phyloP scores from a whole-genome alignment of 2,888 invertebrate genomes.

The Biston stratarius region DNA sequence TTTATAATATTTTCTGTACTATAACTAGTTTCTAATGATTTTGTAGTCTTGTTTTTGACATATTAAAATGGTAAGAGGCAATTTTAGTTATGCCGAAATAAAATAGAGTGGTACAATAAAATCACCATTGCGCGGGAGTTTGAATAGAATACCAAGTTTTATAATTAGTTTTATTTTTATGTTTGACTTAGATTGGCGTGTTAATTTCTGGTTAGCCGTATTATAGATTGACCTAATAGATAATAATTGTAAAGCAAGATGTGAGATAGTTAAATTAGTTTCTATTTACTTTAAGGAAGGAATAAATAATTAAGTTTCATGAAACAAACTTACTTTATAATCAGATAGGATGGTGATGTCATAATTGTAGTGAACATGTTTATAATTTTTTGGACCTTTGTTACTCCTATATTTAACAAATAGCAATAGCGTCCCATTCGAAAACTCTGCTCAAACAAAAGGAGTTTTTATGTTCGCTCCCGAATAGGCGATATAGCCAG shows the following conservation, averaged over 20 bases:
- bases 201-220: slow-evolving; percentile 13
- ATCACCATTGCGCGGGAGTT: not conserved
- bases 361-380: no score
- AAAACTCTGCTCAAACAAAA: slow-evolving; percentile 23
- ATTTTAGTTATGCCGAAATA: no score
- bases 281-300: slow-evolving; percentile 32
- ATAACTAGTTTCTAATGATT: no score
- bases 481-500: slow-evolving; percentile 20
- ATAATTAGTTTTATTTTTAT: not conserved
- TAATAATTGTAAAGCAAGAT: slow-evolving; percentile 10
- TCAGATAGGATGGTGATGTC: not conserved
- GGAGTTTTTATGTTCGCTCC: slow-evolving; percentile 15
- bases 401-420: slow-evolving; percentile 28
- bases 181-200: not conserved
- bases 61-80: no score
- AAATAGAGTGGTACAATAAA: no score
- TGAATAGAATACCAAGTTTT: not conserved
- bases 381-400: not conserved
- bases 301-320: slow-evolving; percentile 37
- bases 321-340: slow-evolving; percentile 6
- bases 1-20: no score
- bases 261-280: slow-evolving; percentile 29
- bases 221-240: slow-evolving; percentile 9
- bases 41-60: no score
- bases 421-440: slow-evolving; percentile 27